Conservation (phyloP, 1,140 invertebrate species). For the Pseudachorutes palmiensis region DNA sequence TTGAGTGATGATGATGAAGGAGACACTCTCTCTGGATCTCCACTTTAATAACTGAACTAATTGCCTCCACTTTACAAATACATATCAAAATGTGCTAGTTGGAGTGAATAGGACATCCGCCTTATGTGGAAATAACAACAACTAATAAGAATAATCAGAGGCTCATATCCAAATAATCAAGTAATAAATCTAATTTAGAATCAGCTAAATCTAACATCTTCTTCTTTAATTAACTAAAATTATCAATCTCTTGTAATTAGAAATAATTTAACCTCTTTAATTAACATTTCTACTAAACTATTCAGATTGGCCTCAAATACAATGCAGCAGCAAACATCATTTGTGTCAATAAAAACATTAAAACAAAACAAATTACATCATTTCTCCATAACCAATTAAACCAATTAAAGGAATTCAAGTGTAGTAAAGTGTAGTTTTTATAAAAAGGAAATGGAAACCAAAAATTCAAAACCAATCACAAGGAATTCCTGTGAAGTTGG, state of each 20-base stretch:
- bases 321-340: background rate
- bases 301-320: background rate
- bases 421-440: too few relatives aligned
- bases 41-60: background rate
- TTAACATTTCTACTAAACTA: background rate
- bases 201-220: background rate
- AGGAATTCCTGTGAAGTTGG: too few relatives aligned
- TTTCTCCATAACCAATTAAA: too few relatives aligned
- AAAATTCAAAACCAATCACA: too few relatives aligned
- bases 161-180: background rate
- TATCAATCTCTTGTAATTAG: too few relatives aligned
- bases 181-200: background rate
- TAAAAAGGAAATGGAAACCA: too few relatives aligned
- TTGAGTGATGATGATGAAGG: background rate
- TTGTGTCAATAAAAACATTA: conserved; percentile 17
- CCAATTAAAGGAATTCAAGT: too few relatives aligned
- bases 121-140: background rate
- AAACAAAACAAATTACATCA: too few relatives aligned
- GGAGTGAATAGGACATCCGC: background rate
- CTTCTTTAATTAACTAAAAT: background rate
- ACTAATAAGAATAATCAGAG: too few relatives aligned
- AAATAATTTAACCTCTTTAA: background rate
- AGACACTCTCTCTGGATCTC: too few relatives aligned
- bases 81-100: background rate
- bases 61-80: background rate